Conservation (phyloP, 2,113 vertebrate species). For the Lophochroa leadbeateri region DNA sequence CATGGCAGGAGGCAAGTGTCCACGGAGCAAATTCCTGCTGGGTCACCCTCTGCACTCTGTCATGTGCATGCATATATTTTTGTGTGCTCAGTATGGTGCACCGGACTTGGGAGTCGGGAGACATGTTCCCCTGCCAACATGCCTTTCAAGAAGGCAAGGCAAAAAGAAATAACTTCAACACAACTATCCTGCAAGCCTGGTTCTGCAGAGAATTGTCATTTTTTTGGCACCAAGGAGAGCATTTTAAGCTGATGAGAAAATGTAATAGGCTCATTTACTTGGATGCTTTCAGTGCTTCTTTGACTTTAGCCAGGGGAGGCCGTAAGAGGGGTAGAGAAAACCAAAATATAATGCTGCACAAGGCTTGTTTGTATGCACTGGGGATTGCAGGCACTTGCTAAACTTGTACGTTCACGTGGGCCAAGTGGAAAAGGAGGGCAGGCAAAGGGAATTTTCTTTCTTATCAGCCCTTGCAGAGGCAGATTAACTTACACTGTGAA, state of each 20-base stretch:
- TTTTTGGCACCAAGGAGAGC: constrained; percentile 13
- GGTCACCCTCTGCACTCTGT: background rate
- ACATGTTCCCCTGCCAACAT: background rate
- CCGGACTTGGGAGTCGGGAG: background rate
- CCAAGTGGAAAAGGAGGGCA: constrained; percentile 7
- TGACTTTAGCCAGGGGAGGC: constrained; percentile 49
- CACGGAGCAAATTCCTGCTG: background rate
- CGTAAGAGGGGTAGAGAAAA: background rate
- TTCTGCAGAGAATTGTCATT: constrained; percentile 41
- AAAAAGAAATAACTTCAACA: constrained; percentile 42
- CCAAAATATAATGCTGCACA: constrained; percentile 42
- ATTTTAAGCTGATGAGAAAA: constrained; percentile 60
- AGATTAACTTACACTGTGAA: background rate
- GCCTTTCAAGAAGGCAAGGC: background rate
- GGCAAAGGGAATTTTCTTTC: background rate
- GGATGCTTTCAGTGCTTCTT: constrained; percentile 53
- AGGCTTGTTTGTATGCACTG: constrained; percentile 49
- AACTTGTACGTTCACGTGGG: background rate
- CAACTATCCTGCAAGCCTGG: background rate
- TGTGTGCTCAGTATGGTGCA: background rate
- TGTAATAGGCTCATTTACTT: constrained; percentile 56
- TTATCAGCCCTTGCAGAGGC: background rate
- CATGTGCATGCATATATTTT: background rate
- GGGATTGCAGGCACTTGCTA: constrained; percentile 15
- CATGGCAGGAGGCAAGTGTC: background rate